Evolutionary conservation across 2,888 invertebrate species (phyloP).

Genomic region (Trichopoda pennipes): DNA sequence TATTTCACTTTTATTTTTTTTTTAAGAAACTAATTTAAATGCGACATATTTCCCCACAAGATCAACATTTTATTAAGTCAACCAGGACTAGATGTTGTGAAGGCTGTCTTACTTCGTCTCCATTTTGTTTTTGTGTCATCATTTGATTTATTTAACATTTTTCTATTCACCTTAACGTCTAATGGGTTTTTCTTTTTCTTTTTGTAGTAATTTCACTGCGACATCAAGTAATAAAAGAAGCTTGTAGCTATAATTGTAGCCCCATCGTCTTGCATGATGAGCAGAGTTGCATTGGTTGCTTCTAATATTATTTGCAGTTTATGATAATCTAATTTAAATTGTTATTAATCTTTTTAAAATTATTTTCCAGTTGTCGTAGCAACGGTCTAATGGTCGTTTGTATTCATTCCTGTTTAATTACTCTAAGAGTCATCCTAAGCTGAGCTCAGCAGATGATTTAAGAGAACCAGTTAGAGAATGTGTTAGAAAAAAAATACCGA

Average conservation of each 20-base stretch:
- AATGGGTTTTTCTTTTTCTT: conserved; percentile 5
- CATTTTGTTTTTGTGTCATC: not conserved
- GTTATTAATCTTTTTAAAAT: conserved; percentile 59
- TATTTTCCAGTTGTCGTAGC: conserved; percentile 1
- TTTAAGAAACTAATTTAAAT: no score
- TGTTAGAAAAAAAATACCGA: conserved; percentile 10
- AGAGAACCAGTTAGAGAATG: conserved; percentile 33
- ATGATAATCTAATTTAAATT: conserved; percentile 65
- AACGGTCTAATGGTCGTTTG: conserved; percentile 35
- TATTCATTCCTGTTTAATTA: conserved; percentile 61
- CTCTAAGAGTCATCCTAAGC: not conserved
- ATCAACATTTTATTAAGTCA: not conserved
- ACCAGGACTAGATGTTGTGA: conserved; percentile 21
- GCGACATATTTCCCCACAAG: conserved; percentile 9
- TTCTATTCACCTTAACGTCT: conserved; percentile 12
- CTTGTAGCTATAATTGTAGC: conserved; percentile 21
- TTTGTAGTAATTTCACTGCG: conserved; percentile 10
- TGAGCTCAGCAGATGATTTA: not conserved
- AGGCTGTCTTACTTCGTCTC: not conserved
- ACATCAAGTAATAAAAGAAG: not conserved
- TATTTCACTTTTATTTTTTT: no score
- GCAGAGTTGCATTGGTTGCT: conserved; percentile 33
- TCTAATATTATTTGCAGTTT: conserved; percentile 57
- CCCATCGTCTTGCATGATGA: not conserved
- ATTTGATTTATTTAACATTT: conserved; percentile 44